Percentiles rank a stretch among this genome's conserved stretches.
Conservation (phyloP, 2,888 invertebrate species). For the Machimus atricapillus region DNA sequence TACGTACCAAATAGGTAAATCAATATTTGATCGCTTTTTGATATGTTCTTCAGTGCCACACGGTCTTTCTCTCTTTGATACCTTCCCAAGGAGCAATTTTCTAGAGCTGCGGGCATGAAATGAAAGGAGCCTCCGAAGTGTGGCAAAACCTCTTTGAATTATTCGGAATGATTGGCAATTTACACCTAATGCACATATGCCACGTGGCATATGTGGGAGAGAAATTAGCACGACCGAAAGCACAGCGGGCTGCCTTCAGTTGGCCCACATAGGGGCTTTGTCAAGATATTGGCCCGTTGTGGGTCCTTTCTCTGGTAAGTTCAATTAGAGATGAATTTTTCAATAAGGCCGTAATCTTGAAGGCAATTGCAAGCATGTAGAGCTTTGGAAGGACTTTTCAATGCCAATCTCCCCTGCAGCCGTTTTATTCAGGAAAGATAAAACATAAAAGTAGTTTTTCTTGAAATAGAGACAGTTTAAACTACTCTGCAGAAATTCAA, state of each 20-base stretch:
- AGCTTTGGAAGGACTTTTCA: neutral
- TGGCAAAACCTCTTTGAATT: neutral
- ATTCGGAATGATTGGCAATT: neutral
- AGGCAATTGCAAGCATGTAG: neutral
- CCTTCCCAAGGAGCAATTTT: neutral
- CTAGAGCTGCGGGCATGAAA: neutral
- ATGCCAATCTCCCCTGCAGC: neutral
- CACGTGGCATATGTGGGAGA: neutral
- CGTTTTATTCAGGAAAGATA: neutral
- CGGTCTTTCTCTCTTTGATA: neutral
- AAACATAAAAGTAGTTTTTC: neutral
- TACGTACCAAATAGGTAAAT: neutral
- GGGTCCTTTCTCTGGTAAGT: neutral
- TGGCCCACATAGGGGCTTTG: neutral
- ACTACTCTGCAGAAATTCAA: neutral
- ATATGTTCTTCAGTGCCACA: neutral
- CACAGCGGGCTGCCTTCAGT: neutral
- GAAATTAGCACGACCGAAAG: neutral
- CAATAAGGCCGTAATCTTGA: neutral
- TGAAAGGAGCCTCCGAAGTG: neutral
- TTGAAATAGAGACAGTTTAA: neutral
- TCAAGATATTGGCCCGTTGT: neutral
- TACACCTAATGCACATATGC: neutral
- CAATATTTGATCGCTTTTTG: slow-evolving; percentile 22
- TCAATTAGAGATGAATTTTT: neutral